These are phyloP conservation scores for Epinotia nisella DNA, from an alignment of 2,888 invertebrate genomes.

Conservation along the genomic window DNA sequence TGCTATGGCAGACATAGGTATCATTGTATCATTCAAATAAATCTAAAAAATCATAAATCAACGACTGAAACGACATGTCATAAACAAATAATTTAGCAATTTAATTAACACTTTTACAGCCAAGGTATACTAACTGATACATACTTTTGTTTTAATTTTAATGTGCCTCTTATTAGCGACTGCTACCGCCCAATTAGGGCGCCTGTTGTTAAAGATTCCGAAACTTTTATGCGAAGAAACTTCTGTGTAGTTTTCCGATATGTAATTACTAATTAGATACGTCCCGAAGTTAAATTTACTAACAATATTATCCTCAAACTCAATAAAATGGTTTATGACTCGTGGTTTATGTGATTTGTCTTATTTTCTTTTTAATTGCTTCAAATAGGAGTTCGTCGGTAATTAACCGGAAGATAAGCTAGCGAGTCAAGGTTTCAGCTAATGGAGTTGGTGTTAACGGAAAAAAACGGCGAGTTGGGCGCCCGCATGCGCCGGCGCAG, in stretches of 20 bases:
- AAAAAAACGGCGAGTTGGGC: conserved; percentile 40
- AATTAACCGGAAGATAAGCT: conserved; percentile 42
- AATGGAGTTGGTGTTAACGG: conserved; percentile 39
- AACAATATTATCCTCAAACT: conserved; percentile 14
- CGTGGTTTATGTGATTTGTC: conserved; percentile 39
- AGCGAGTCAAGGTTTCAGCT: conserved; percentile 42
- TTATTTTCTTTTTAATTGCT: conserved; percentile 41
- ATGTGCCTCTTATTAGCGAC: conserved; percentile 29
- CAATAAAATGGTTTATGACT: conserved; percentile 40
- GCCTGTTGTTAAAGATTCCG: conserved; percentile 22
- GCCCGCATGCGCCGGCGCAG: conserved; percentile 46
- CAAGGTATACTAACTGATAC: background rate
- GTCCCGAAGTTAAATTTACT: conserved; percentile 9
- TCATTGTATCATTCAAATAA: background rate
- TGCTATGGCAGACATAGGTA: background rate
- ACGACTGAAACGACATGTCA: conserved; percentile 22
- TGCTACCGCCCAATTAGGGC: conserved; percentile 32
- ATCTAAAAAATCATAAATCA: conserved; percentile 29
- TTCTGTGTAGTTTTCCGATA: conserved; percentile 17
- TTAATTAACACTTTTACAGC: conserved; percentile 33
- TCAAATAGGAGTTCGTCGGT: conserved; percentile 37
- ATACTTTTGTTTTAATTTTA: conserved; percentile 22
- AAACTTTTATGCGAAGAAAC: conserved; percentile 29
- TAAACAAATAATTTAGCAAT: conserved; percentile 39
- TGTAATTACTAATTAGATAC: conserved; percentile 15